Evolutionary conservation across 2,797 vertebrate genomes (phyloP).

Genomic region (Micrastur ruficollis): DNA sequence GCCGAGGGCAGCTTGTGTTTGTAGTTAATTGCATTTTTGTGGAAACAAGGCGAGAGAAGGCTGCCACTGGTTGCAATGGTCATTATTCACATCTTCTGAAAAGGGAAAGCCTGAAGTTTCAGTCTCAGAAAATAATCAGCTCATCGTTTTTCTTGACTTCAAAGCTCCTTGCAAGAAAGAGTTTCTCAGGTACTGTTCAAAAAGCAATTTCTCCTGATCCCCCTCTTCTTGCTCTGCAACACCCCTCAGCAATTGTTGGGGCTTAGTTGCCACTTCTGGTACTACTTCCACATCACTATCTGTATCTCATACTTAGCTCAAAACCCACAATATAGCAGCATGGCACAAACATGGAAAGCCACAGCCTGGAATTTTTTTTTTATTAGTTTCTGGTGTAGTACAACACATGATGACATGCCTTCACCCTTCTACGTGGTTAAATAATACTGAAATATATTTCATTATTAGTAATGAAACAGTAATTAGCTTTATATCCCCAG

Average conservation of each 20-base stretch:
- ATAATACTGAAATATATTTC: not conserved
- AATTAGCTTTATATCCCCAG: not conserved
- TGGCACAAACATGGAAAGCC: not conserved
- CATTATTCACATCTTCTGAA: slow-evolving; percentile 22
- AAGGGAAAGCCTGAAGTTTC: not conserved
- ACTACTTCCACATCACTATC: too few species aligned
- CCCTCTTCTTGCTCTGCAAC: not conserved
- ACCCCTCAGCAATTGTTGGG: not conserved
- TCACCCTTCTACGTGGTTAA: not conserved
- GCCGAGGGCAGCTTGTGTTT: not conserved
- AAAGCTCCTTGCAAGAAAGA: slow-evolving; percentile 63
- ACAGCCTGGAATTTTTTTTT: not conserved
- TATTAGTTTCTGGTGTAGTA: not conserved
- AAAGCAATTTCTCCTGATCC: not conserved
- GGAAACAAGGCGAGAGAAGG: not conserved
- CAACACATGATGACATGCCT: too few species aligned
- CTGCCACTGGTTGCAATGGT: not conserved
- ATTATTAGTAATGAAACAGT: not conserved
- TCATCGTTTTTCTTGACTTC: slow-evolving; percentile 54
- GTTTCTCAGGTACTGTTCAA: not conserved
- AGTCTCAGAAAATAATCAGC: slow-evolving; percentile 65
- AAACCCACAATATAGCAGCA: not conserved
- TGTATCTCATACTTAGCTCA: not conserved
- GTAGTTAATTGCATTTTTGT: not conserved
- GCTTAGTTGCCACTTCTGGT: not conserved